phyloP scores from a whole-genome alignment of 2,797 vertebrate genomes.

The Cyclura pinguis region DNA sequence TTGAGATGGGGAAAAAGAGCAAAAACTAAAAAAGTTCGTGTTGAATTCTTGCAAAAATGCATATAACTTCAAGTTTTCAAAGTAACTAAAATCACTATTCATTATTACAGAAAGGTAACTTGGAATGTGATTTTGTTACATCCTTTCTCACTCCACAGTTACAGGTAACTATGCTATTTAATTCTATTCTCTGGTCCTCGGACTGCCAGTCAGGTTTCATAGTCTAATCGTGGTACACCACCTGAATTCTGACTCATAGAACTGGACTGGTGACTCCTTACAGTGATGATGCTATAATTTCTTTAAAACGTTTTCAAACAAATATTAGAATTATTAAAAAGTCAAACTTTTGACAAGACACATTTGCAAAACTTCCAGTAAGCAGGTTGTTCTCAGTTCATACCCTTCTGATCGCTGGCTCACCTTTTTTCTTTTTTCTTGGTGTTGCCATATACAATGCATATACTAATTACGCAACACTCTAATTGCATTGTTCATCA shows the following conservation, averaged over 20 bases:
- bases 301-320: neutral
- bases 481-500: constrained; percentile 24
- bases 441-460: neutral
- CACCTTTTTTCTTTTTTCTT: constrained; percentile 26
- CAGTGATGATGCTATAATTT: neutral
- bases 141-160: no score
- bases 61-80: no score
- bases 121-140: no score
- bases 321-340: neutral
- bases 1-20: no score
- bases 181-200: no score
- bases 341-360: neutral
- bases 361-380: neutral
- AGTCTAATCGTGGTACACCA: neutral
- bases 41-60: no score
- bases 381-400: neutral
- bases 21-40: no score
- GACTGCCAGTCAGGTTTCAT: neutral
- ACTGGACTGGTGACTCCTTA: neutral
- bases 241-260: neutral
- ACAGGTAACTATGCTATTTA: no score
- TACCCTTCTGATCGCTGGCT: neutral
- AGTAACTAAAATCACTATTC: no score
- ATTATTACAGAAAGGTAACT: no score
- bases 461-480: neutral